phyloP scores from a whole-genome alignment of 1,140 invertebrate genomes.

The Batillaria attramentaria region DNA sequence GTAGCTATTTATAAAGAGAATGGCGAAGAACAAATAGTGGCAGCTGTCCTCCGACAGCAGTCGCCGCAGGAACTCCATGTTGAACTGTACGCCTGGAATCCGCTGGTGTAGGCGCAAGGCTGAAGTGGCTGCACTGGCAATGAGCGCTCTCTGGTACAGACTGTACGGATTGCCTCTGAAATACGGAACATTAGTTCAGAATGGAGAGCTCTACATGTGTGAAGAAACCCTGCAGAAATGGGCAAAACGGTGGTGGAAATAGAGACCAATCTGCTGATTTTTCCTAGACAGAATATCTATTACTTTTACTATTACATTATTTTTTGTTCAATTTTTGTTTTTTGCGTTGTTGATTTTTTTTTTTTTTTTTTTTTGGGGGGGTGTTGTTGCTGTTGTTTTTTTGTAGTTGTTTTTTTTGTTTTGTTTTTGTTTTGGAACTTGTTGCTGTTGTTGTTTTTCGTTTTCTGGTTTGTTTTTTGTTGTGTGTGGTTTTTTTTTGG shows the following conservation, averaged over 20 bases:
- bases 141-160: slow-evolving; percentile 90
- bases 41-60: slow-evolving; percentile 94
- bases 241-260: slow-evolving; percentile 34
- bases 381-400: too few relatives aligned
- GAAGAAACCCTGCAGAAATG: slow-evolving; percentile 22
- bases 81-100: slow-evolving; percentile 85
- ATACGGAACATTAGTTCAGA: slow-evolving; percentile 48
- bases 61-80: slow-evolving; percentile 83
- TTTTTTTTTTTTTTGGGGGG: not conserved
- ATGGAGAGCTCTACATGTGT: slow-evolving; percentile 8
- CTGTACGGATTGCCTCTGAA: slow-evolving; percentile 82
- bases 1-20: slow-evolving; percentile 92
- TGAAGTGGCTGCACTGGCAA: slow-evolving; percentile 93
- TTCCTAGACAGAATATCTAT: not conserved
- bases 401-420: too few relatives aligned
- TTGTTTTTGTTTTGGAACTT: too few relatives aligned
- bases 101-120: slow-evolving; percentile 94
- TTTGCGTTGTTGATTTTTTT: not conserved
- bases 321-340: too few relatives aligned
- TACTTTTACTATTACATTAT: too few relatives aligned
- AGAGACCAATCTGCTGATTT: not conserved
- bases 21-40: slow-evolving; percentile 95
- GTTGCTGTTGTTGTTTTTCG: too few relatives aligned
- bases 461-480: too few relatives aligned
- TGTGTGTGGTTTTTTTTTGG: too few relatives aligned